phyloP scores from a whole-genome alignment of 2,888 invertebrate genomes.

The Parnassius apollo region DNA sequence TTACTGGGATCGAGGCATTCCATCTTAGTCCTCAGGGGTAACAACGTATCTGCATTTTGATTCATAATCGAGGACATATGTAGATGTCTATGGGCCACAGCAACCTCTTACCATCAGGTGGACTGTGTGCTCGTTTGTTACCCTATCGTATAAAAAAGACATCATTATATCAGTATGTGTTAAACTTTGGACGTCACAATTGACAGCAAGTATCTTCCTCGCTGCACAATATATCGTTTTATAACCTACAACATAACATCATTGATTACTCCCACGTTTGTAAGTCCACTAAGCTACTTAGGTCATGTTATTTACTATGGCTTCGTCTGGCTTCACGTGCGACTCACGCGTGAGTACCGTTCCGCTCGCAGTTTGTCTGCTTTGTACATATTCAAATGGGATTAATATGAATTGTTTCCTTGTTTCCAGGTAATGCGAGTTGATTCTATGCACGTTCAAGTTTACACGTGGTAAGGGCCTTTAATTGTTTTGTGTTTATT shows the following conservation, averaged over 20 bases:
- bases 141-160: too few species aligned
- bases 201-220: too few species aligned
- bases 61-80: too few species aligned
- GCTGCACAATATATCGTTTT: background rate
- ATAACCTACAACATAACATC: constrained; percentile 11
- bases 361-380: constrained; percentile 1
- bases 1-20: too few species aligned
- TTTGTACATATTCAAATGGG: constrained; percentile 22
- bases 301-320: constrained; percentile 21
- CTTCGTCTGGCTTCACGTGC: constrained; percentile 32
- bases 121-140: too few species aligned
- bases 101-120: too few species aligned
- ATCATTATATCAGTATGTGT: too few species aligned
- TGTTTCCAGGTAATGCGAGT: constrained; percentile 29
- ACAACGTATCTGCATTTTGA: too few species aligned
- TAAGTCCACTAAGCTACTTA: constrained; percentile 23
- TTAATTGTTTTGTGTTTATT: constrained; percentile 18
- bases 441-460: constrained; percentile 22
- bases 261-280: background rate
- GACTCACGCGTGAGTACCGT: constrained; percentile 22
- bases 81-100: too few species aligned
- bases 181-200: too few species aligned
- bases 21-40: too few species aligned
- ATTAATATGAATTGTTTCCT: constrained; percentile 24
- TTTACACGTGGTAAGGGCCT: constrained; percentile 20